Evolutionary conservation across 2,113 vertebrate species (phyloP).

Genomic region (Cyanistes caeruleus): DNA sequence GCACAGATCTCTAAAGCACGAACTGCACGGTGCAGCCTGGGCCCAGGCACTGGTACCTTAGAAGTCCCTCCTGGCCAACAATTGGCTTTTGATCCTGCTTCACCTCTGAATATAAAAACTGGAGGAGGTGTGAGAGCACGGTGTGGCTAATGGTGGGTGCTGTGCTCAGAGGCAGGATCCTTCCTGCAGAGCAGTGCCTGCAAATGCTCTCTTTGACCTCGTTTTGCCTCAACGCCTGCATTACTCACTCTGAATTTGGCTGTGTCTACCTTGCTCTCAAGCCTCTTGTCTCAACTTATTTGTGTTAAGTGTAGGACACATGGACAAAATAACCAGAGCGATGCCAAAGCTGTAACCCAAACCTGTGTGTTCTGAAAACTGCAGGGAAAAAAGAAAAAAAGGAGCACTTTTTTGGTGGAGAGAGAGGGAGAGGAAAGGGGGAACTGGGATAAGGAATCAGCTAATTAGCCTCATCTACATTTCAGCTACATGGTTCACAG

Average conservation of each 20-base stretch:
- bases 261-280: constrained; percentile 33
- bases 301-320: constrained; percentile 66
- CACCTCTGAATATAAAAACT: not conserved
- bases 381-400: constrained; percentile 18
- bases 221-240: not conserved
- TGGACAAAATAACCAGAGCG: constrained; percentile 62
- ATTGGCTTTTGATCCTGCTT: not conserved
- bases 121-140: not conserved
- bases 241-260: constrained; percentile 69
- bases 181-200: not conserved
- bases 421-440: not conserved
- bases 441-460: constrained; percentile 55
- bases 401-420: not conserved
- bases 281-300: constrained; percentile 64
- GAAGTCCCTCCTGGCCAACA: not conserved
- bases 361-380: constrained; percentile 16
- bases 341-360: constrained; percentile 67
- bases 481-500: constrained; percentile 68
- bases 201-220: constrained; percentile 50
- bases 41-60: not conserved
- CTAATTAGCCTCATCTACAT: constrained; percentile 78
- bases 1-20: not conserved
- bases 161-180: not conserved
- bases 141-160: not conserved
- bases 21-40: not conserved